Conservation (phyloP, 2,113 vertebrate species). For the Stegostoma tigrinum region DNA sequence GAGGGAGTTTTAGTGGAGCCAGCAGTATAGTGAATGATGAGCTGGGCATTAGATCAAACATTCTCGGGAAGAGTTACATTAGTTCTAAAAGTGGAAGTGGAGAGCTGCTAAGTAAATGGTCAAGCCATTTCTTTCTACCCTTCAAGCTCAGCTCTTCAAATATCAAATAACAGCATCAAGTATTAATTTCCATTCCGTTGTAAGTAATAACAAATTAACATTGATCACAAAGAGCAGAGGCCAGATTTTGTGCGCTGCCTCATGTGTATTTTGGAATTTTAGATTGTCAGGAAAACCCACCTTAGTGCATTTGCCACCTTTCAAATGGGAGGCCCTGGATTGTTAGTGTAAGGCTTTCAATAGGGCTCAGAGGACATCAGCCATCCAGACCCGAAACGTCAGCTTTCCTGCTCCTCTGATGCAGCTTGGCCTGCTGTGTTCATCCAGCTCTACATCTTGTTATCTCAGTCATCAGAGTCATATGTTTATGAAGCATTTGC, state of each 20-base stretch:
- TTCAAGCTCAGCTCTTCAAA: neutral
- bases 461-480: neutral
- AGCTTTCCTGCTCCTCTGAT: too few species aligned
- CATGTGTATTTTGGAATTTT: neutral
- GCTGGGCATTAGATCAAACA: neutral
- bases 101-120: neutral
- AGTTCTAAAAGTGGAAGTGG: neutral
- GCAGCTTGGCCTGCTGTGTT: too few species aligned
- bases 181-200: neutral
- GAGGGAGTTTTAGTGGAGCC: neutral
- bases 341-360: neutral
- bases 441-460: too few species aligned
- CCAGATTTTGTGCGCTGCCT: neutral
- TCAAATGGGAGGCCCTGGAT: neutral
- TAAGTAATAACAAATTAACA: neutral
- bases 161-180: neutral
- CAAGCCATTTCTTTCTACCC: neutral
- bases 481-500: neutral
- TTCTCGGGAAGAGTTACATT: neutral
- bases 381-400: too few species aligned
- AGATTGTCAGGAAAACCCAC: neutral
- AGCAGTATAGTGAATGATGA: neutral
- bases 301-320: neutral
- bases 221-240: neutral
- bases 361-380: neutral